These are phyloP conservation scores for Mirounga angustirostris DNA, from an alignment of 2,113 vertebrate genomes.

Conservation along the genomic window DNA sequence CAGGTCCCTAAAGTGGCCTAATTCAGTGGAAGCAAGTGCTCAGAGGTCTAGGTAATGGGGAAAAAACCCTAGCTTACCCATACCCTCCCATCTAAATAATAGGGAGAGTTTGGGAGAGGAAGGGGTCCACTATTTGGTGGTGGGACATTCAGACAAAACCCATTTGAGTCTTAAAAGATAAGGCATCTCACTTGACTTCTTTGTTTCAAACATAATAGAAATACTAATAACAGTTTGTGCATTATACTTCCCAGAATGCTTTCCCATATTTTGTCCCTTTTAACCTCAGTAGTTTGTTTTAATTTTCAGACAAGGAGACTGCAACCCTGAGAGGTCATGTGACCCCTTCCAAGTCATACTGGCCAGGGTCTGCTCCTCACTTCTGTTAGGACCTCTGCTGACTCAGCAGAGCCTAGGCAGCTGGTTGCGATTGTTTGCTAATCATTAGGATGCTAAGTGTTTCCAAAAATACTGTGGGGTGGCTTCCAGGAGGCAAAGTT, in stretches of 20 bases:
- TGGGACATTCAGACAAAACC: background rate
- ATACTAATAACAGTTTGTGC: background rate
- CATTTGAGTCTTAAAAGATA: background rate
- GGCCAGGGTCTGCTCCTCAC: background rate
- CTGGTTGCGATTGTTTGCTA: background rate
- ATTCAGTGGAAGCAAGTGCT: background rate
- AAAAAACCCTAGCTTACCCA: background rate
- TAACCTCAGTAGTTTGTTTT: background rate
- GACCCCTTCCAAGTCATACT: background rate
- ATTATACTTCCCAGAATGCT: background rate
- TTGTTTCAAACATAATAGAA: background rate
- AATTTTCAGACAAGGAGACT: conserved; percentile 54
- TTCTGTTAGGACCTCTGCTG: background rate
- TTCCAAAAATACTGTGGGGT: conserved; percentile 35
- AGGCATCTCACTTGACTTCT: background rate
- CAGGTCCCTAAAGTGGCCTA: background rate
- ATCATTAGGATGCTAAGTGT: conserved; percentile 44
- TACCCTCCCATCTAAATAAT: accelerated
- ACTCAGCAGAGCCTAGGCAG: conserved; percentile 46
- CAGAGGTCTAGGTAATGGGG: background rate
- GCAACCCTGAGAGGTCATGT: background rate
- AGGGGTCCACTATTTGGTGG: background rate
- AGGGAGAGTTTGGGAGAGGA: background rate
- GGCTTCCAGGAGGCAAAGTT: conserved; percentile 7
- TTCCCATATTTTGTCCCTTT: background rate